Base-by-base conservation (phyloP, 2,888 invertebrate species). In the Eristalinus aeneus region DNA sequence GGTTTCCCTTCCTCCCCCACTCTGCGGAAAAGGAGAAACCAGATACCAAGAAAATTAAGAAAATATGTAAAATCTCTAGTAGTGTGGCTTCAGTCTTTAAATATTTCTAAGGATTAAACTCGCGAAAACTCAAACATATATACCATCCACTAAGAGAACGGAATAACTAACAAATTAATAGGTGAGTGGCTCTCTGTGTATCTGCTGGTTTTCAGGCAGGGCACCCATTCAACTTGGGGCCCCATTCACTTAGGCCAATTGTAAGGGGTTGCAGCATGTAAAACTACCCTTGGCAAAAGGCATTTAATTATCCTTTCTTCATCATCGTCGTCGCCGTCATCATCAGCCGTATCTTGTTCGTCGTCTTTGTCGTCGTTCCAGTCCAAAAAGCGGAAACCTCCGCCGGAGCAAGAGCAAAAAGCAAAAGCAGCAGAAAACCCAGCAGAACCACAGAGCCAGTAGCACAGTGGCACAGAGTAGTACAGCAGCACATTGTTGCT, bases 401-500 rank as follows among this genome's bases (percentile, higher is more conserved):
- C 58, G 54, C 73, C 31, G 60, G 6, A 6, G 27, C 9, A 56
- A 23, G 11, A 23, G 56, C 3, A 54, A n/a, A 27, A 5, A 3
- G 23, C 23, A 11, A 27, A 5, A 39, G 27, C 36, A 22, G 36
- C 12, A 60, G 20, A n/a, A 46, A 46, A 8, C 16, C 22, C 74
- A 64, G 32, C 63, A 20, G 27, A 27, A 60, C 27, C 16, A 60
- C n/a, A 22, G 58, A 75, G 61, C 23, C 36, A 46, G 46, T 46
- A n/a, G 16, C 46, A 46, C 8, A 46, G 16, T 27, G 27, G 2
- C 46, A 46, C 16, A 46, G 16, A 16, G 16, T 16, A 46, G 46
- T 16, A 46, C 58, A 80, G 73, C 72, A 76, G 85, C 85, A 85
- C 85, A 85, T 85, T 85, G 85, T 85, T 85, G 85, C 85, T 85